Evolutionary conservation across 1,140 invertebrate genomes (phyloP).

Genomic region (Stegodyphus dumicola): DNA sequence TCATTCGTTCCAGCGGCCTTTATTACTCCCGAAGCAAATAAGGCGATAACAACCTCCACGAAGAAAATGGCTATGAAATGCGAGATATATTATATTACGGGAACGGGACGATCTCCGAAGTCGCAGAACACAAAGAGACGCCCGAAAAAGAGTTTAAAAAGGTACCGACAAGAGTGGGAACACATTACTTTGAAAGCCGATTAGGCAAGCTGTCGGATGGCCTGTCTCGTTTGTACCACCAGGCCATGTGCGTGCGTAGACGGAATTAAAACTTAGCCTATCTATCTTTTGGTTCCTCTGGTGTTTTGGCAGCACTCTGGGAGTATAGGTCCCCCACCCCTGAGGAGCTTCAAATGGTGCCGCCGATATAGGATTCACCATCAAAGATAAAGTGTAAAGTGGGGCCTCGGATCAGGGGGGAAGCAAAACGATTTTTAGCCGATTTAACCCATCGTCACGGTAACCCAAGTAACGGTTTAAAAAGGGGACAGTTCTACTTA

Average conservation of each 20-base stretch:
- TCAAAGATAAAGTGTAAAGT: conserved; percentile 37
- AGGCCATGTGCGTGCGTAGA: conserved; percentile 53
- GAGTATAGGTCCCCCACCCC: conserved; percentile 41
- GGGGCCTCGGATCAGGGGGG: conserved; percentile 14
- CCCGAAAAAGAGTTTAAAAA: conserved; percentile 18
- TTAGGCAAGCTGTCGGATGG: conserved; percentile 49
- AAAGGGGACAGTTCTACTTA: too few relatives aligned
- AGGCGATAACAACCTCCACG: not conserved
- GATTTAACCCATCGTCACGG: too few relatives aligned
- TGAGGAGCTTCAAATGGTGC: conserved; percentile 28
- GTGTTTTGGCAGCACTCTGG: conserved; percentile 1
- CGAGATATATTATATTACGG: not conserved
- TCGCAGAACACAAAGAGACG: not conserved
- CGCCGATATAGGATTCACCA: conserved; percentile 49
- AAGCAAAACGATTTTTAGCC: too few relatives aligned
- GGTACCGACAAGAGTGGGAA: conserved; percentile 25
- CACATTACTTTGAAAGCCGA: conserved; percentile 47
- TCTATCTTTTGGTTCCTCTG: conserved; percentile 13
- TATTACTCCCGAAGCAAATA: not conserved
- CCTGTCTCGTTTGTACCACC: conserved; percentile 29
- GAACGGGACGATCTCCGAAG: too few relatives aligned
- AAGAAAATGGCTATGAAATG: not conserved
- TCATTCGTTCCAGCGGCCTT: not conserved
- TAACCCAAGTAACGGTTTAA: too few relatives aligned
- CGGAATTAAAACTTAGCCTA: conserved; percentile 44